Conservation (phyloP, 2,797 vertebrate genomes). For the Fringilla coelebs region DNA sequence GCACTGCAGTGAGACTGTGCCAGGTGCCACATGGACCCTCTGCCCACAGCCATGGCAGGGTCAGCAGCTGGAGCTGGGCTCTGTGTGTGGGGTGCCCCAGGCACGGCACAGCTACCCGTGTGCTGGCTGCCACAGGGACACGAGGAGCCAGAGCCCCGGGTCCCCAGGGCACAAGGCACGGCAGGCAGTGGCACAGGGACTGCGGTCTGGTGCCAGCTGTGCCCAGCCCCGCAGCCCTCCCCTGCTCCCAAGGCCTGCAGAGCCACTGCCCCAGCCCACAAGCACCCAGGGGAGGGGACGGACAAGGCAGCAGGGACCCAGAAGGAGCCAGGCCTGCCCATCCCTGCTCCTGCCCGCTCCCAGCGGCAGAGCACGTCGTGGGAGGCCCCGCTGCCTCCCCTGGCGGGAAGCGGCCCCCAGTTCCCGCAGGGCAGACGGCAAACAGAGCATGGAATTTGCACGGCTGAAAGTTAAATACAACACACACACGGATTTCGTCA, state of each 20-base stretch:
- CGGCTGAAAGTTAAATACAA: conserved; percentile 60
- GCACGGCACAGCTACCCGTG: rapidly evolving
- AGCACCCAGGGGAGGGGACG: rapidly evolving
- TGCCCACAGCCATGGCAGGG: rapidly evolving
- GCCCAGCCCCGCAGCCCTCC: not conserved
- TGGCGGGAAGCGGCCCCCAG: not conserved
- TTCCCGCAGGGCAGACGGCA: conserved; percentile 27
- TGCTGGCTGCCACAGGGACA: not conserved
- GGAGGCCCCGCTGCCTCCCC: conserved; percentile 2
- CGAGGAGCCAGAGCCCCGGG: rapidly evolving
- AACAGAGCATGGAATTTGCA: conserved; percentile 66
- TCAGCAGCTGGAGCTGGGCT: not conserved
- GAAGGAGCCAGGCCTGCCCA: not conserved
- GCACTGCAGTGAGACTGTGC: not conserved
- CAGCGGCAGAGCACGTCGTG: rapidly evolving
- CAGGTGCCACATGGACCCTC: rapidly evolving
- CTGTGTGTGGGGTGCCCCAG: rapidly evolving
- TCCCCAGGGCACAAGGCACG: rapidly evolving
- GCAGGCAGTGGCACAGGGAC: rapidly evolving
- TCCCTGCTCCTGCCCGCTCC: not conserved
- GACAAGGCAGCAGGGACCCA: rapidly evolving
- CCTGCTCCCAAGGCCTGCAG: not conserved
- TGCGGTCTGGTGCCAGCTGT: rapidly evolving
- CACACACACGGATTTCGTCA: conserved; percentile 41
- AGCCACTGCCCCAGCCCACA: not conserved